Evolutionary conservation across 2,888 invertebrate genomes (phyloP).

Genomic region (Agriotes lineatus): DNA sequence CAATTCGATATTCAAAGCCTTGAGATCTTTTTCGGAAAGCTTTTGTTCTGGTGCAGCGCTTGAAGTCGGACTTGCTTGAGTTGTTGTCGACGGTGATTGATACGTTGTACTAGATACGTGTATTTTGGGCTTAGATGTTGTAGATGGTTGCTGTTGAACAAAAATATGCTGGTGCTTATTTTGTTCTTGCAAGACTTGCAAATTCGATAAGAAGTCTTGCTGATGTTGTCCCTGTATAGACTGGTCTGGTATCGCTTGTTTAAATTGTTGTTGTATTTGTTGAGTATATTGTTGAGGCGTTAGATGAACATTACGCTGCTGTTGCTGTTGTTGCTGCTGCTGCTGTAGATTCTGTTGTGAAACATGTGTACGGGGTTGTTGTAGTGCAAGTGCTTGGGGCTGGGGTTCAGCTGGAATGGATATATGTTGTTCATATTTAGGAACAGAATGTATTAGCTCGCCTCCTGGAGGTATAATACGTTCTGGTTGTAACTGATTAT

Average conservation of each 20-base stretch:
- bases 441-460: constrained; percentile 81
- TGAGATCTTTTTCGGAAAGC: constrained; percentile 71
- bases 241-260: constrained; percentile 59
- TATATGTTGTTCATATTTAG: constrained; percentile 84
- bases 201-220: constrained; percentile 47
- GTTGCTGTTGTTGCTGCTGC: constrained; percentile 55
- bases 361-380: constrained; percentile 18
- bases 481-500: constrained; percentile 66
- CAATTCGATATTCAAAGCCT: constrained; percentile 71
- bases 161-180: constrained; percentile 18
- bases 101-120: constrained; percentile 63
- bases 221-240: constrained; percentile 63
- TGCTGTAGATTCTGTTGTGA: constrained; percentile 45
- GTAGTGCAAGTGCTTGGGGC: constrained; percentile 42
- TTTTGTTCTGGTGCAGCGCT: constrained; percentile 59
- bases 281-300: constrained; percentile 51
- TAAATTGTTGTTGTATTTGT: constrained; percentile 65
- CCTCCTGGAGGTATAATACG: constrained; percentile 75
- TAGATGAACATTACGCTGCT: constrained; percentile 46
- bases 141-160: constrained; percentile 19
- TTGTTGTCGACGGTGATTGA: constrained; percentile 63
- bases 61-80: constrained; percentile 68
- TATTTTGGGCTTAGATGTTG: constrained; percentile 46
- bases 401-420: constrained; percentile 66
- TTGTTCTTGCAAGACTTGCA: constrained; percentile 1